phyloP scores from a whole-genome alignment of 2,888 invertebrate genomes.

The Nesidiocoris tenuis region DNA sequence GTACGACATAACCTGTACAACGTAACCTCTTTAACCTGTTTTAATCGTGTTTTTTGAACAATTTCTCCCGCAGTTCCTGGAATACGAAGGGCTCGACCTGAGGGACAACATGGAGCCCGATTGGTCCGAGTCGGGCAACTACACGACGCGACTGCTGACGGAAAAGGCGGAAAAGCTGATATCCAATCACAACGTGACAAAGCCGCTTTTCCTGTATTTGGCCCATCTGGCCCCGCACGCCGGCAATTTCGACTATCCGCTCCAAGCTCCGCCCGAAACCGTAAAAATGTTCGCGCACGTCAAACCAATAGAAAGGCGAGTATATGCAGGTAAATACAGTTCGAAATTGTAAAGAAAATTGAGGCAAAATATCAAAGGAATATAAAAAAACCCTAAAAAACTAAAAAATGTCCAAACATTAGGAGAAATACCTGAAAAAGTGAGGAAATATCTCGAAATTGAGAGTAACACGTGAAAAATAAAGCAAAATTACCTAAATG shows the following conservation, averaged over 20 bases:
- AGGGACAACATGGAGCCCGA: conserved; percentile 60
- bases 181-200: conserved; percentile 55
- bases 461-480: too few relatives aligned
- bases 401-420: too few relatives aligned
- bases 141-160: conserved; percentile 66
- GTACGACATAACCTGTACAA: too few relatives aligned
- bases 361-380: too few relatives aligned
- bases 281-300: conserved; percentile 70
- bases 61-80: conserved; percentile 55
- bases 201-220: conserved; percentile 81
- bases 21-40: too few relatives aligned
- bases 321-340: conserved; percentile 83
- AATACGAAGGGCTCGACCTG: conserved; percentile 62
- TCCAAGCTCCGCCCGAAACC: conserved; percentile 74
- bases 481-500: too few relatives aligned
- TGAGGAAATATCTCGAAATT: too few relatives aligned
- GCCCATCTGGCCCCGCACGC: conserved; percentile 88
- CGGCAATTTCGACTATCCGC: conserved; percentile 76
- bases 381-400: too few relatives aligned
- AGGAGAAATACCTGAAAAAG: too few relatives aligned
- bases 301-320: conserved; percentile 65
- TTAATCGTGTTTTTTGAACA: too few relatives aligned
- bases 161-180: conserved; percentile 63
- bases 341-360: too few relatives aligned
- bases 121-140: conserved; percentile 60